phyloP scores from a whole-genome alignment of 2,888 invertebrate species.

The Eurytoma adleriae region DNA sequence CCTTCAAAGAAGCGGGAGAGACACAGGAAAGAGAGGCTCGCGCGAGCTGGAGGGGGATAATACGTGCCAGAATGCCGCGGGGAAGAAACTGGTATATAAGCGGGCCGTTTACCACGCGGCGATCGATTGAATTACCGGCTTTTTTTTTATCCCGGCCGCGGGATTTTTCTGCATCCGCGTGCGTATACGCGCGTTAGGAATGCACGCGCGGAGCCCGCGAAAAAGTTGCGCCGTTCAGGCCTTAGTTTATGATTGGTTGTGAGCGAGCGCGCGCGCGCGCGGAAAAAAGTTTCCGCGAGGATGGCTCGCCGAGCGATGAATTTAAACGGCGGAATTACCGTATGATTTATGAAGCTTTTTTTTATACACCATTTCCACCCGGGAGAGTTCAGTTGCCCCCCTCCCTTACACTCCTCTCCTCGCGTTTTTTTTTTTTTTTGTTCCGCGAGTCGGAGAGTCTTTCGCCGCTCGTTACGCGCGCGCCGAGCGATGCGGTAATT shows the following conservation, averaged over 20 bases:
- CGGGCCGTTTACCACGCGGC: constrained; percentile 27
- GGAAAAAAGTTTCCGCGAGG: constrained; percentile 44
- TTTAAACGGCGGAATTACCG: constrained; percentile 57
- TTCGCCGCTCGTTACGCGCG: background rate
- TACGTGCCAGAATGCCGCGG: constrained; percentile 52
- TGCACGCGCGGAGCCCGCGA: constrained; percentile 14
- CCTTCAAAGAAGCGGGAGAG: constrained; percentile 4
- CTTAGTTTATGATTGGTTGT: constrained; percentile 52
- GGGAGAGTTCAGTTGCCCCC: background rate
- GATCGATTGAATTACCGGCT: constrained; percentile 56
- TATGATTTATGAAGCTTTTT: constrained; percentile 55
- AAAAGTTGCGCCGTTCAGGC: constrained; percentile 29
- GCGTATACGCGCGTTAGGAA: constrained; percentile 3
- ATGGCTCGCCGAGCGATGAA: constrained; percentile 56
- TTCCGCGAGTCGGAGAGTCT: background rate
- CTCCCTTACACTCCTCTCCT: background rate
- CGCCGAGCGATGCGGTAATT: constrained; percentile 41
- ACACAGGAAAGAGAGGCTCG: background rate
- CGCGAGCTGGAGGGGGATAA: constrained; percentile 22
- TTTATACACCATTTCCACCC: constrained; percentile 12
- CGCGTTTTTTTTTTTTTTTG: background rate
- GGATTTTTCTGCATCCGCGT: background rate
- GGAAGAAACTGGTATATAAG: constrained; percentile 40
- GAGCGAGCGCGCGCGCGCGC: background rate
- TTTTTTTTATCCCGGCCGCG: constrained; percentile 31